These are phyloP conservation scores for Passerina amoena DNA, from an alignment of 2,113 vertebrate species.

Conservation along the genomic window DNA sequence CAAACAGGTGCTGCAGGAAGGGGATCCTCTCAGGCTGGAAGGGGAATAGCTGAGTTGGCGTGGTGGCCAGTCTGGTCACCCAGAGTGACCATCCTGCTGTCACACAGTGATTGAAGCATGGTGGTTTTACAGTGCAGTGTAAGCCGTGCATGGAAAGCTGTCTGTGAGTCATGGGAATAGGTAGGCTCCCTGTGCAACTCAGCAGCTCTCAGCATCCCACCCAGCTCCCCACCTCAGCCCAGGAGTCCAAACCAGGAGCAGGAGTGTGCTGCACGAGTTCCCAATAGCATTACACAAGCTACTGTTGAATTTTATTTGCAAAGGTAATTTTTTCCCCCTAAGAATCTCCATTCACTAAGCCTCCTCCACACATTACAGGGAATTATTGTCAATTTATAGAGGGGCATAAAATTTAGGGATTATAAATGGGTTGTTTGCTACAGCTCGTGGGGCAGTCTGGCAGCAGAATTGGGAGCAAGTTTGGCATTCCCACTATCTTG, in stretches of 20 bases:
- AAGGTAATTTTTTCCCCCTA: background rate
- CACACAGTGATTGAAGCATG: fast-evolving
- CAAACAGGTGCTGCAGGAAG: background rate
- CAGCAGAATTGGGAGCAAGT: background rate
- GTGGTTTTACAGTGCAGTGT: background rate
- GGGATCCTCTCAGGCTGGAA: background rate
- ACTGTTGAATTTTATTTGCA: background rate
- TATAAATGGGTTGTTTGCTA: background rate
- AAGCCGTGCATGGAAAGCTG: fast-evolving
- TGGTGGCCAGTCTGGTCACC: background rate
- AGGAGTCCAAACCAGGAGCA: background rate
- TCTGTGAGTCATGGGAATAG: background rate
- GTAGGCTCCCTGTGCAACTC: background rate
- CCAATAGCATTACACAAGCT: background rate
- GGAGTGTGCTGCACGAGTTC: background rate
- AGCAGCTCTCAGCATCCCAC: background rate
- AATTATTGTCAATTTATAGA: background rate
- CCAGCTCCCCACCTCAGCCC: background rate
- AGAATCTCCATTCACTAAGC: background rate
- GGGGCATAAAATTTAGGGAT: background rate
- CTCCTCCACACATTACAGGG: background rate
- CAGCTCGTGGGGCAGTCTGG: background rate
- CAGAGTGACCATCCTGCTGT: background rate
- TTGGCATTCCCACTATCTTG: background rate
- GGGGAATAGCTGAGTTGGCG: background rate